Evolutionary conservation across 2,113 vertebrate genomes (phyloP).

Genomic region (Cyanoderma ruficeps): DNA sequence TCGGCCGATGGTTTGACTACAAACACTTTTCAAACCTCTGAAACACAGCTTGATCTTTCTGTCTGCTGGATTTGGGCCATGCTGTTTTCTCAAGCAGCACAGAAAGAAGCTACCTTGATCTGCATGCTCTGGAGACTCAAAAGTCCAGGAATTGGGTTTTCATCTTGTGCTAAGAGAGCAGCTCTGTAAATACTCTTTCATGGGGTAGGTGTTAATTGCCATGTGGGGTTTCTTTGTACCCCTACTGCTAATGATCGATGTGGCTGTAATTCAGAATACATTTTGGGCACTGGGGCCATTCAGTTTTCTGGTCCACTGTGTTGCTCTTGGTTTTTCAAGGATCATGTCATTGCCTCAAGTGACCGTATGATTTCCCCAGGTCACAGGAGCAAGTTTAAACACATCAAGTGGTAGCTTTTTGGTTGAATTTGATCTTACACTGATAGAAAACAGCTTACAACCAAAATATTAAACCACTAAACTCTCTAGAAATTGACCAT

Average conservation of each 20-base stretch:
- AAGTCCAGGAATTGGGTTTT: not conserved
- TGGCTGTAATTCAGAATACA: not conserved
- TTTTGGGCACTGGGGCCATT: not conserved
- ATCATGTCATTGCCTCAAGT: not conserved
- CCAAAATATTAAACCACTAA: not conserved
- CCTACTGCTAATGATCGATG: not conserved
- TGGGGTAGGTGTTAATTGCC: not conserved
- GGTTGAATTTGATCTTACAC: not conserved
- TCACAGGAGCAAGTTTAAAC: not conserved
- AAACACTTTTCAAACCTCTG: not conserved
- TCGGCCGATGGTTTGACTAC: not conserved
- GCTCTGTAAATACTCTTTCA: slow-evolving; percentile 7
- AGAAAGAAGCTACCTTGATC: slow-evolving; percentile 26
- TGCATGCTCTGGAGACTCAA: not conserved
- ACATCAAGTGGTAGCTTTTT: not conserved
- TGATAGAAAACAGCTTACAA: not conserved
- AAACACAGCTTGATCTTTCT: not conserved
- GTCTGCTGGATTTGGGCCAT: slow-evolving; percentile 15
- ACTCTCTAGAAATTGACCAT: not conserved
- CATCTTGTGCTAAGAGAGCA: not conserved
- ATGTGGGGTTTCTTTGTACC: not conserved
- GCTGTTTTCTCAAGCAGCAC: not conserved
- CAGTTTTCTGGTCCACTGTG: not conserved
- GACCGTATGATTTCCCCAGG: not conserved
- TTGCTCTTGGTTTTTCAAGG: not conserved